These are phyloP conservation scores for Riparia riparia DNA, from an alignment of 2,113 vertebrate species.

Conservation along the genomic window DNA sequence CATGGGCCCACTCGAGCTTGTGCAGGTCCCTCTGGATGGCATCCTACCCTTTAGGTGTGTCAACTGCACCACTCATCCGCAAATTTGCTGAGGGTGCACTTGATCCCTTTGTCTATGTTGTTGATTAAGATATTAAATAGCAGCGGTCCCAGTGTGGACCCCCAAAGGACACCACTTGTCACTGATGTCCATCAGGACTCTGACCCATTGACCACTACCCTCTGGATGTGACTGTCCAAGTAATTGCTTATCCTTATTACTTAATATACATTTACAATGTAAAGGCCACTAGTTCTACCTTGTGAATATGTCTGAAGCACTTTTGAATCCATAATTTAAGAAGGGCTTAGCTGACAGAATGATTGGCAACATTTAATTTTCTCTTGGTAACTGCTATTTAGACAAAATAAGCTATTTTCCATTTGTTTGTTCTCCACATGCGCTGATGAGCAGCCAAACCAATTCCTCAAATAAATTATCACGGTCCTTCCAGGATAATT, in stretches of 20 bases:
- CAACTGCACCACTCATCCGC: not conserved
- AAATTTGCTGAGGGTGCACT: not conserved
- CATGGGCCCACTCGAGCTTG: not conserved
- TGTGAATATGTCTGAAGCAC: not conserved
- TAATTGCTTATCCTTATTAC: not conserved
- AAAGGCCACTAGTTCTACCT: not conserved
- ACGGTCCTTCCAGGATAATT: not conserved
- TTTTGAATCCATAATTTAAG: not conserved
- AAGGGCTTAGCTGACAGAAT: not conserved
- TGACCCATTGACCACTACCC: not conserved
- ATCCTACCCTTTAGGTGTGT: not conserved
- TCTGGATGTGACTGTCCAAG: not conserved
- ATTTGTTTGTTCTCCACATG: not conserved
- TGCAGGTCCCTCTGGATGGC: not conserved
- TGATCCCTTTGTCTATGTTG: accelerated
- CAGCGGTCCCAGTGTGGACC: not conserved
- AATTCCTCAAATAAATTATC: not conserved
- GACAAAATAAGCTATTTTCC: not conserved
- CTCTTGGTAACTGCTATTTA: not conserved
- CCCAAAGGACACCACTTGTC: not conserved
- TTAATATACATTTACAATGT: not conserved
- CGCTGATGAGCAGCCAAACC: not conserved
- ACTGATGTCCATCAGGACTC: not conserved
- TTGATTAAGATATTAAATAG: not conserved
- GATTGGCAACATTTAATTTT: not conserved